phyloP scores from a whole-genome alignment of 1,140 invertebrate genomes.

The Diabrotica virgifera region DNA sequence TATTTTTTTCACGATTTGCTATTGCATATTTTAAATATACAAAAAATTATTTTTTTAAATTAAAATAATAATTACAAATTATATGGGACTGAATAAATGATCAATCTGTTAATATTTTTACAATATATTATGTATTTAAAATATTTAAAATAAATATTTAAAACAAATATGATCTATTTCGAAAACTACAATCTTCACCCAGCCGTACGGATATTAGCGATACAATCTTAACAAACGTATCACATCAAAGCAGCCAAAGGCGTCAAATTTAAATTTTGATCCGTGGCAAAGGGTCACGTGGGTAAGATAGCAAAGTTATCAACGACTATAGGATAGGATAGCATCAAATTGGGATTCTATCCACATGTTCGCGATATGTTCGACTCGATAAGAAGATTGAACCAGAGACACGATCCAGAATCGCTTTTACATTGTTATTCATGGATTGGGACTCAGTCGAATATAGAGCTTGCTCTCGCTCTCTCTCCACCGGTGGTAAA shows the following conservation, averaged over 20 bases:
- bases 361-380: constrained; percentile 41
- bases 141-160: too few species aligned
- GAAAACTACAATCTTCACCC: too few species aligned
- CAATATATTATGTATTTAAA: too few species aligned
- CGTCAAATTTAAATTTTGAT: constrained; percentile 32
- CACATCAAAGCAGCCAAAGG: constrained; percentile 23
- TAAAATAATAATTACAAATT: too few species aligned
- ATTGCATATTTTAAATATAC: too few species aligned
- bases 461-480: constrained; percentile 28
- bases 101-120: too few species aligned
- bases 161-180: too few species aligned
- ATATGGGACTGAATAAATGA: too few species aligned
- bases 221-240: not conserved
- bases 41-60: too few species aligned
- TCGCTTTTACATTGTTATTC: constrained; percentile 43
- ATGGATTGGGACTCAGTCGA: constrained; percentile 41
- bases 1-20: too few species aligned
- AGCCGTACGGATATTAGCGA: too few species aligned
- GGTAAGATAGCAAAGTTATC: constrained; percentile 9
- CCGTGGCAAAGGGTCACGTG: constrained; percentile 17
- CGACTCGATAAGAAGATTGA: constrained; percentile 41
- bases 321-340: constrained; percentile 30
- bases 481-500: constrained; percentile 32
- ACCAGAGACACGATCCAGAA: constrained; percentile 6
- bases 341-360: constrained; percentile 31